Evolutionary conservation across 2,797 vertebrate species (phyloP).

Genomic region (Peromyscus nudipes): DNA sequence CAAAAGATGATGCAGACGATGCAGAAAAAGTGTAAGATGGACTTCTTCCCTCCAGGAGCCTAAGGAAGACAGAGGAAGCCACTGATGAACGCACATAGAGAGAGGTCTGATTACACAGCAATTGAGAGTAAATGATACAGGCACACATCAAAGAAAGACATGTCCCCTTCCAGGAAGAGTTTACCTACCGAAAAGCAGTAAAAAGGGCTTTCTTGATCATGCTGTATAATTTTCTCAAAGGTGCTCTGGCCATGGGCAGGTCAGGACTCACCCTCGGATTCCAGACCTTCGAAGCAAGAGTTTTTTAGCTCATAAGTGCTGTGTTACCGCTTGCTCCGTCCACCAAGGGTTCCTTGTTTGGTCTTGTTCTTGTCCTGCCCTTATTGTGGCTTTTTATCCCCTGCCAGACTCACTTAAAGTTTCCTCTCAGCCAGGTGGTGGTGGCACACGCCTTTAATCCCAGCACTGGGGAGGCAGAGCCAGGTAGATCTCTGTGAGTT

Average conservation of each 20-base stretch:
- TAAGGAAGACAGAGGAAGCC: neutral
- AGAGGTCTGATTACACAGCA: neutral
- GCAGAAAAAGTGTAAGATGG: neutral
- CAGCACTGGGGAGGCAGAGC: too few species aligned
- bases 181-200: neutral
- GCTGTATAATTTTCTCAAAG: constrained; percentile 1
- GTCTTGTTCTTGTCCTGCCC: neutral
- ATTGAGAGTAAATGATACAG: neutral
- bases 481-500: too few species aligned
- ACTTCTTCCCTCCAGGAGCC: neutral
- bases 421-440: neutral
- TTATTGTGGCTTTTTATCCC: neutral
- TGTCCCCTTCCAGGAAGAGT: neutral
- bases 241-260: neutral
- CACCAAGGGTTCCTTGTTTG: neutral
- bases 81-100: neutral
- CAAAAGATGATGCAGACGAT: neutral
- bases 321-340: neutral
- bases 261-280: neutral
- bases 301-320: neutral
- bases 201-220: neutral
- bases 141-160: neutral
- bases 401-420: neutral
- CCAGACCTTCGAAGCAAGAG: neutral
- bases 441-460: too few species aligned